Evolutionary conservation across 2,113 vertebrate species (phyloP), one percentile per base, ranked within the genome.

Genomic region (Tricholaema leucomelas): DNA sequence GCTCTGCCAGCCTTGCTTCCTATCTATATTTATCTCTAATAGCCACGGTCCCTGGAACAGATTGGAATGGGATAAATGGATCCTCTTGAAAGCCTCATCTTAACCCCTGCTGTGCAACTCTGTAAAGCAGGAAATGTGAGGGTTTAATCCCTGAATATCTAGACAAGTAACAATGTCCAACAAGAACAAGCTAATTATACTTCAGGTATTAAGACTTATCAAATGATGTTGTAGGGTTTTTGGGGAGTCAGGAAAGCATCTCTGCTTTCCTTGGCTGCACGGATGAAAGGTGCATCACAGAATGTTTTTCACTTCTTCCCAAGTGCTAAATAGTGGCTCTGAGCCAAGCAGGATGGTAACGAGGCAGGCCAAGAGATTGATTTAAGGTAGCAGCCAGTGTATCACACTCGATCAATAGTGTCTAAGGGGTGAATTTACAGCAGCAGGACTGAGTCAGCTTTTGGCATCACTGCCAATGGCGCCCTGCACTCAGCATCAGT

Each of bases 401-500:
- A 30, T 61, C 64, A 9, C 44, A 66, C 67, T 25, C 61, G 50
- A 25, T 77, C 82, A 70, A 4, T 73, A 18, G 40, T 13, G 21
- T 70, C 61, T 58, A 5, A 84, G 50, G 63, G 54, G 10, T 79
- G 78, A 79, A 61, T 72, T 88, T 36, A 28, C 2, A 64, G 86
- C 80, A 93, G 86, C 69, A 91, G 86, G 70, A 54, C 77, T 81
- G 70, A 93, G 81, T 78, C 86, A 88, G 83, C 23, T 67, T 58
- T 78, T 91, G 83, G 65, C 83, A 78, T 52, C 8, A 2, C 36
- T 4, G 1, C 38, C 71, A 72, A n/a, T n/a, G 35, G 50, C 72
- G 69, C 30, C 38, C 42, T 81, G 25, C 64, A 78, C 78, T 69
- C 18, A 4, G 42, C 38, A 92, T 40, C 70, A 25, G 20, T 21